Conservation (phyloP, 2,113 vertebrate genomes). For the Xiphophorus maculatus region DNA sequence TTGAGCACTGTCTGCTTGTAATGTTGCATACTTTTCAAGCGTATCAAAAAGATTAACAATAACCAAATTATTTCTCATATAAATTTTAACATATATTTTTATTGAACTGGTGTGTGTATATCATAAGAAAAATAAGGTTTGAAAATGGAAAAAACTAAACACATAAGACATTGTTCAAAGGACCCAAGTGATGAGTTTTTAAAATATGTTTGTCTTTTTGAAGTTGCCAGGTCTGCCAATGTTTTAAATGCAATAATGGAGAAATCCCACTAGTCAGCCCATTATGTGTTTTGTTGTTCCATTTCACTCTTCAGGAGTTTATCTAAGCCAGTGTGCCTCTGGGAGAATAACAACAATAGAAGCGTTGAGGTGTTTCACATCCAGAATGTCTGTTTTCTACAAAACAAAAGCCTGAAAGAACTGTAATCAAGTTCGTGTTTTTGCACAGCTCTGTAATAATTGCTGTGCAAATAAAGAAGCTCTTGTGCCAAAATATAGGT, state of each 20-base stretch:
- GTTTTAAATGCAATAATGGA: not conserved
- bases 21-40: no score
- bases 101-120: not conserved
- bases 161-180: not conserved
- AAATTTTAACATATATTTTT: not conserved
- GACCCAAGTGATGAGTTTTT: not conserved
- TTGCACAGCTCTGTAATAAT: not conserved
- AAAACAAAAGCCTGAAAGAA: not conserved
- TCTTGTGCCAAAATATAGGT: conserved; percentile 10
- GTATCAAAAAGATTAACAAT: no score
- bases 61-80: not conserved
- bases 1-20: no score
- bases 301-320: not conserved
- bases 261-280: no score
- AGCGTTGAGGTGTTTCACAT: not conserved
- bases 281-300: not conserved
- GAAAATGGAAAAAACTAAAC: not conserved
- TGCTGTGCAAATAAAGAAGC: not conserved
- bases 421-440: not conserved
- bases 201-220: not conserved
- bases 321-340: not conserved
- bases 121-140: not conserved
- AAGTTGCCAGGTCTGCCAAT: not conserved
- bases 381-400: not conserved
- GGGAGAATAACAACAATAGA: not conserved